Base-by-base conservation (phyloP, 2,113 vertebrate species). In the Hippocampus zosterae region DNA sequence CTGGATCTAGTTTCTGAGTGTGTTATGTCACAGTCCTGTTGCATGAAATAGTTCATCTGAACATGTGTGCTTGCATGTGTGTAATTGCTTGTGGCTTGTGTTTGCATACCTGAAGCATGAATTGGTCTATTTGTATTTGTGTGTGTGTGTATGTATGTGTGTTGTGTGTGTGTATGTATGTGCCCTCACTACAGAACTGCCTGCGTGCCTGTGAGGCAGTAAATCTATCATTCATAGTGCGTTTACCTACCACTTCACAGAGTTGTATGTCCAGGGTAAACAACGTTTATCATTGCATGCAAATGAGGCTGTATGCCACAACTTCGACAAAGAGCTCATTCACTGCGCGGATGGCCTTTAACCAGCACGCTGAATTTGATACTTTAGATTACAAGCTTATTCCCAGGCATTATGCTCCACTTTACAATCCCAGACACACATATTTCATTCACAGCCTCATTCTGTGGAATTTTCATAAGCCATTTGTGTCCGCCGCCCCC, bases 241-340 rank as follows among this genome's bases (percentile, higher is more conserved):
- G 83, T 85, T 85, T 87, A 89, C 84, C 75, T 79, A 88, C 84
- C 89, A 86, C 85, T 86, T 91, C 85, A 86, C 80, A 88, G 80
- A 78, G 82, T 82, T 78, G 85, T 81, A 90, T 79, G 81, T 80
- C 76, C 86, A 88, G 81, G 79, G 85, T 91, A 91, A 91, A 90
- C 90, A 91, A 78, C 88, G 85, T 90, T 88, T 84, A 88, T 91
- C 90, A 91, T 83, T 73, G 63, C 82, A 90, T 90, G 87, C 86
- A 90, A 90, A 91, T 90, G 81, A 89, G 81, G 67, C 81, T 29
- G 72, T 69, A 70, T 76, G 68, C 69, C 71, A 10, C 74, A 16
- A 72, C 57, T 82, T 71, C 72, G 68, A 90, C 88, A 88, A 89
- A 91, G 85, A 59, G 67, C 69, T 88, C 81, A 80, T 91, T 91